Evolutionary conservation across 2,797 vertebrate genomes (phyloP), one percentile per base, ranked within the genome.

Genomic region (Acanthurus tractus): DNA sequence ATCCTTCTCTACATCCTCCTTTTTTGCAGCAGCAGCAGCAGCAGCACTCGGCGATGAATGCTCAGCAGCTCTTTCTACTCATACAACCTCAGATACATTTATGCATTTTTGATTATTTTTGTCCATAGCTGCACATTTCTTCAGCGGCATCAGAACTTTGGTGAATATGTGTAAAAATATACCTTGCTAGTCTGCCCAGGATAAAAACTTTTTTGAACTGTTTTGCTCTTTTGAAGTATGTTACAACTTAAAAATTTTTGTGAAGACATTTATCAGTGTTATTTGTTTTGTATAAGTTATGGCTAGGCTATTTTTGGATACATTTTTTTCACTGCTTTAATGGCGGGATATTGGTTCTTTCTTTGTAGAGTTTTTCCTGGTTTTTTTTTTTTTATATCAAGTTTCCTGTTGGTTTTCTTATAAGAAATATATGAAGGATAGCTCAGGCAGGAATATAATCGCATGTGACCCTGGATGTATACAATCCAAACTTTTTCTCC

Each of bases 21-120:
- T 34, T 34, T 70, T 46, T 50, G 15, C 15, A 72, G 71, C 52
- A 50, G 71, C 52, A 50, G 71, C 52, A 50, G 15, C 15, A 72
- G 15, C 15, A 72, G 71, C 52, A 50, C 40, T 59, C 52, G 52
- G 55, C n/a, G 9, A 15, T 25, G 9, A 63, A 69, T 13, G 10
- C 53, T 40, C 50, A 12, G 55, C 17, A 3, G 38, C 53, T 45
- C 18, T 38, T 64, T 58, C 10, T 17, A 56, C 40, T 38, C 8
- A 63, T 77, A 56, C 66, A 2, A 49, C 10, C 25, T 40, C 1
- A 48, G 22, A 58, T 20, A 46, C 3, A 79, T 73, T 59, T 36
- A 17, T 36, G 67, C 22, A 49, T 74, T 63, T 63, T 58, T 46
- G 29, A 34, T 34, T 17, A 8, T 36, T n/a, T 56, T 14, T 44